Conservation (phyloP, 2,113 vertebrate species). For the Clarias macrocephalus region DNA sequence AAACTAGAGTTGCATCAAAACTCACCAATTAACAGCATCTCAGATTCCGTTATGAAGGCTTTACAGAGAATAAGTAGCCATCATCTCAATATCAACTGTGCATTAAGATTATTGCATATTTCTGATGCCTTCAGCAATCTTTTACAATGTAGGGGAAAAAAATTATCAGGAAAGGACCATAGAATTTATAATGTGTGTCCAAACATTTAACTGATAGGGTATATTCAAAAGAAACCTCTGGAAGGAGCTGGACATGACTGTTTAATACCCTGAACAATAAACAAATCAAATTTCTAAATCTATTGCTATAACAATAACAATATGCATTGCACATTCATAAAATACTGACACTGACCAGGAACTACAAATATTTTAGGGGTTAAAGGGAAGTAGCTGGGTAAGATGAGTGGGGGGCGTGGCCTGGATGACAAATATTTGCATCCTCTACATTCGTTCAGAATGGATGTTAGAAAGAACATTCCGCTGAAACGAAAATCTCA, state of each 20-base stretch:
- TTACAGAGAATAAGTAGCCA: no score
- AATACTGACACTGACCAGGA: not conserved
- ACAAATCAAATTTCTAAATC: not conserved
- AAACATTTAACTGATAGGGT: no score
- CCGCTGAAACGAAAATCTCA: not conserved
- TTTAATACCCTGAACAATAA: not conserved
- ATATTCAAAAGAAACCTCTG: not conserved
- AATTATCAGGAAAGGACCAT: no score
- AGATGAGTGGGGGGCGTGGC: no score
- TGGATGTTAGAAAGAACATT: not conserved
- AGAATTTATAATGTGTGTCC: no score
- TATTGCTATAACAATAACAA: not conserved
- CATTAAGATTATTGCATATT: no score
- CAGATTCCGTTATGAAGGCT: no score
- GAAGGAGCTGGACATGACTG: not conserved
- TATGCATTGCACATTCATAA: not conserved
- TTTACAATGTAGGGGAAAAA: no score
- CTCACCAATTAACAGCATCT: no score
- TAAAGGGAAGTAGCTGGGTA: not conserved
- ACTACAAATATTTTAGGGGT: not conserved
- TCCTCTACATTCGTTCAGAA: not conserved
- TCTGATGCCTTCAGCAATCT: no score
- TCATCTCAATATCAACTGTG: no score
- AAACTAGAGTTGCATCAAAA: no score
- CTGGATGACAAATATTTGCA: not conserved